Evolutionary conservation across 2,888 invertebrate genomes (phyloP).

Genomic region (Anodontia alba): DNA sequence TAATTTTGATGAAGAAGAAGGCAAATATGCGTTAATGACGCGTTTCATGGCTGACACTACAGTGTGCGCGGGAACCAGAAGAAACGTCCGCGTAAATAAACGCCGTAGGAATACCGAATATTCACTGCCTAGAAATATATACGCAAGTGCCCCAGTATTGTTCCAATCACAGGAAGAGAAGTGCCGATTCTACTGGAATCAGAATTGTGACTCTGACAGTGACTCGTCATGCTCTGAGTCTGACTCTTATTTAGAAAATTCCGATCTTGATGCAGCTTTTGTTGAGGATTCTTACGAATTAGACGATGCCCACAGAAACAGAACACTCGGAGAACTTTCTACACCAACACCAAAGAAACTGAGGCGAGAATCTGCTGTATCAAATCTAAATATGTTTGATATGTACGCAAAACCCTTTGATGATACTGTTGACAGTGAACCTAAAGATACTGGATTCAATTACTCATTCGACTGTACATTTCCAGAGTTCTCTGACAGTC

Average conservation of each 20-base stretch:
- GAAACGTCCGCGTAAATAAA: neutral
- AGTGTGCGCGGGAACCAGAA: neutral
- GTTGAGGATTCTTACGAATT: conserved; percentile 13
- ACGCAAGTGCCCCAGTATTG: conserved; percentile 3
- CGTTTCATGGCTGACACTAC: conserved; percentile 46
- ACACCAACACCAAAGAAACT: conserved; percentile 7
- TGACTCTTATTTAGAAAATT: conserved; percentile 24
- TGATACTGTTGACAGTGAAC: neutral
- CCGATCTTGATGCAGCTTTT: conserved; percentile 39
- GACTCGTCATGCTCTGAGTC: conserved; percentile 27
- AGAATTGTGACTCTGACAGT: conserved; percentile 42
- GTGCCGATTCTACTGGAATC: conserved; percentile 45
- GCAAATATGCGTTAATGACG: conserved; percentile 43
- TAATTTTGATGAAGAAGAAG: conserved; percentile 30
- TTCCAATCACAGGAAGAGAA: conserved; percentile 36
- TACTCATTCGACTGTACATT: conserved; percentile 47
- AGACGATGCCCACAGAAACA: neutral
- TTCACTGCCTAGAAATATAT: neutral
- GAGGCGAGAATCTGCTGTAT: conserved; percentile 26
- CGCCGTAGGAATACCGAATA: neutral
- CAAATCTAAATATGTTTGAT: conserved; percentile 22
- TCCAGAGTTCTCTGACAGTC: conserved; percentile 20
- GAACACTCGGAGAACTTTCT: too few relatives aligned
- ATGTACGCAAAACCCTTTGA: conserved; percentile 8
- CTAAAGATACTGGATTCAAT: conserved; percentile 21